A percentile compares a stretch with the other conserved stretches of the same genome.
Conservation (phyloP, 2,797 vertebrate genomes). For the Phataginus tetradactyla region DNA sequence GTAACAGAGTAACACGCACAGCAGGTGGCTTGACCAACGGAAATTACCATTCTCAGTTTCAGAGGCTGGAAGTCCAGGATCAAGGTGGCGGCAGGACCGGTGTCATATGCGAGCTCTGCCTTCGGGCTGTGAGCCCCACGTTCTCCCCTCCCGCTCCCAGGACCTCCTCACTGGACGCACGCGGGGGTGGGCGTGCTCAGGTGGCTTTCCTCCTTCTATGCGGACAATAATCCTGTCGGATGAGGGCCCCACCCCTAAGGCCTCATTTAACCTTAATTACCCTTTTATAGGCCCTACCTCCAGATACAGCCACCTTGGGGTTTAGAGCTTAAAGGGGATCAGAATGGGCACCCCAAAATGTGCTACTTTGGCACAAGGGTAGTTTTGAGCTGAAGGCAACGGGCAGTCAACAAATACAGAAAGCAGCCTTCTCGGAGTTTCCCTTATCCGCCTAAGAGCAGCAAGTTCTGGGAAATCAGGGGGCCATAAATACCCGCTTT, state of each 20-base stretch:
- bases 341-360: not conserved
- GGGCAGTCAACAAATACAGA: not conserved
- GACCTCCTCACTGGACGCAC: not conserved
- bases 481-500: not conserved
- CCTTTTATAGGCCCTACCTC: not conserved
- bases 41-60: not conserved
- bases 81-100: not conserved
- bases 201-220: not conserved
- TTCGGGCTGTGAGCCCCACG: not conserved
- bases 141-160: not conserved
- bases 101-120: not conserved
- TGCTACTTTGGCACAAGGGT: not conserved
- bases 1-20: not conserved
- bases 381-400: not conserved
- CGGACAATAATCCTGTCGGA: not conserved
- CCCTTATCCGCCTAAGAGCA: conserved; percentile 11
- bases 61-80: not conserved
- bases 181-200: not conserved
- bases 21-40: not conserved
- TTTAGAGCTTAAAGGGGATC: not conserved
- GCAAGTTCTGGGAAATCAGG: not conserved
- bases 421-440: not conserved
- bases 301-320: not conserved
- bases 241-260: not conserved
- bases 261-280: conserved; percentile 2